These are phyloP conservation scores for Bos indicus DNA, from an alignment of 2,113 vertebrate species.

Conservation along the genomic window DNA sequence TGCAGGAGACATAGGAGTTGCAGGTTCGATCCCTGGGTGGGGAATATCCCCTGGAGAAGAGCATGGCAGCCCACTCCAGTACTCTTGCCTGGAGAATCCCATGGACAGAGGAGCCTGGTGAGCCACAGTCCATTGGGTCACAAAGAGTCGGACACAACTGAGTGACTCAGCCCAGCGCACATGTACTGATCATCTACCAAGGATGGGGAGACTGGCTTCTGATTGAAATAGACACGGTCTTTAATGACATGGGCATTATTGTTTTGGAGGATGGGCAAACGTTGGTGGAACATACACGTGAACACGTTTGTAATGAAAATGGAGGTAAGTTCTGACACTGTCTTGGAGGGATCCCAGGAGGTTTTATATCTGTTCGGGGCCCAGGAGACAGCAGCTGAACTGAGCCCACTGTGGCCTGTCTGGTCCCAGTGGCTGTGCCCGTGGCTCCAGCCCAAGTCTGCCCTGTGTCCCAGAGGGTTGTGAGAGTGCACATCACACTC, in stretches of 20 bases:
- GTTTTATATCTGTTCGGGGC: not conserved
- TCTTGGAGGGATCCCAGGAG: too few species aligned
- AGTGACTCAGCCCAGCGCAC: not conserved
- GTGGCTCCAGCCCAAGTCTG: not conserved
- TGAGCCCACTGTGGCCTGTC: not conserved
- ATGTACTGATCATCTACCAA: not conserved
- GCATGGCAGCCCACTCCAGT: not conserved
- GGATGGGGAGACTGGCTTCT: not conserved
- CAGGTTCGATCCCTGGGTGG: not conserved
- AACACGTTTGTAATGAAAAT: not conserved
- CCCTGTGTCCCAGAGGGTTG: too few species aligned
- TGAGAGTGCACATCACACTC: not conserved
- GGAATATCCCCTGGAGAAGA: not conserved
- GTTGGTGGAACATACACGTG: accelerated
- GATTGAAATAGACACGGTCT: not conserved
- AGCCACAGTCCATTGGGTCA: not conserved
- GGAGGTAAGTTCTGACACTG: not conserved
- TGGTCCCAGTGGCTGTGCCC: not conserved
- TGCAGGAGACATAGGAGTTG: not conserved
- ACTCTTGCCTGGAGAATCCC: not conserved
- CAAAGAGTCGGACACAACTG: not conserved
- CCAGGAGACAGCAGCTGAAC: not conserved
- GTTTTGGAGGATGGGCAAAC: not conserved
- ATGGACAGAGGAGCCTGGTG: not conserved
- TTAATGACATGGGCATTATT: accelerated